Base-by-base conservation (phyloP, 2,113 vertebrate genomes). In the Illadopsis cleaveri region DNA sequence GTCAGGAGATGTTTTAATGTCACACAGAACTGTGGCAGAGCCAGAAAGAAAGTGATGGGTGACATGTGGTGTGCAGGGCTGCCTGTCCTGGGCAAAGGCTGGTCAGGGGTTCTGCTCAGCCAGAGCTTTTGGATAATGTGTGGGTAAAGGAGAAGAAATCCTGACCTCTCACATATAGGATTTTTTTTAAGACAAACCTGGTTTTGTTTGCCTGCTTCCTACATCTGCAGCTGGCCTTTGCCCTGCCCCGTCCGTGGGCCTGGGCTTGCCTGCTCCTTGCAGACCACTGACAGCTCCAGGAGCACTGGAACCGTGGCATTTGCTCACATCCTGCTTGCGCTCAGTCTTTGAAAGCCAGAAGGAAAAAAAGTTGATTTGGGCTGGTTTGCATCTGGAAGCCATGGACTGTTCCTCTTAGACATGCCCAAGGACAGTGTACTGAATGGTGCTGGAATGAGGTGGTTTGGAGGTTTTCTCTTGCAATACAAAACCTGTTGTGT, bases 21-120 rank as follows among this genome's bases (percentile, higher is more conserved):
- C n/a, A 6, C 61, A 15, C 20, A 4, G 6, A 9, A 5, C 5
- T 22, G 70, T 17, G 38, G 54, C 61, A 47, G 70, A 33, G 45
- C 7, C 78, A 40, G 51, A 28, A 51, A 1, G 44, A 10, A 37
- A 45, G 28, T 0, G 1, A 4, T 48, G 65, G 38, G 35, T 25
- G 56, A 9, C 0, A 1, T 0, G 4, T 4, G 25, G 33, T 20
- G 57, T 56, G 42, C 24, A 9, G 48, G n/a, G n/a, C n/a, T n/a
- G n/a, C n/a, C n/a, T n/a, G n/a, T n/a, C n/a, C n/a, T n/a, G n/a
- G n/a, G n/a, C n/a, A n/a, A n/a, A n/a, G n/a, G n/a, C n/a, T n/a
- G n/a, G n/a, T n/a, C n/a, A n/a, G n/a, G 30, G 51, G 2, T 12
- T 57, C 69, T 82, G 69, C 86, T 51, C 51, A n/a, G 51, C 45